Conservation (phyloP, 2,888 invertebrate species). For the Arenicola marina region DNA sequence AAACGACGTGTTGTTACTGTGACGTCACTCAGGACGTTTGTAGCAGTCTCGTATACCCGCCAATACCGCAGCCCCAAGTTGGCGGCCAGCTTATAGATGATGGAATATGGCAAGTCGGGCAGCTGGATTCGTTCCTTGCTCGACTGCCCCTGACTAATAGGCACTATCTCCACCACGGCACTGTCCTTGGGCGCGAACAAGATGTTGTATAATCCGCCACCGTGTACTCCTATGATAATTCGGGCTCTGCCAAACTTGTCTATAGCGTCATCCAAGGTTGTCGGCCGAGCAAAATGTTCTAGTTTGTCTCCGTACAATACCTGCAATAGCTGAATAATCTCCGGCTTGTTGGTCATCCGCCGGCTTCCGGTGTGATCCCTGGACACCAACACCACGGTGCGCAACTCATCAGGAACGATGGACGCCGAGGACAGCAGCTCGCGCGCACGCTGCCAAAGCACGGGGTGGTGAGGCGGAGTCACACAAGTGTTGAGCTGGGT, state of each 20-base stretch:
- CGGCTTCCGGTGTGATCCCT: slow-evolving; percentile 10
- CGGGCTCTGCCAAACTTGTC: slow-evolving; percentile 11
- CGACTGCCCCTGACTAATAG: not conserved
- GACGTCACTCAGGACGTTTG: too few species aligned
- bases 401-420: not conserved
- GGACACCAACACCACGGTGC: not conserved
- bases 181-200: slow-evolving; percentile 8
- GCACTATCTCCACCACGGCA: slow-evolving; percentile 16
- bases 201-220: slow-evolving; percentile 26
- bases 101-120: not conserved
- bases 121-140: not conserved
- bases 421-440: not conserved
- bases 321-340: slow-evolving; percentile 9
- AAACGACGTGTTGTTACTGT: too few species aligned
- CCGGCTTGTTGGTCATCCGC: slow-evolving; percentile 10
- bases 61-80: not conserved
- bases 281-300: slow-evolving; percentile 11
- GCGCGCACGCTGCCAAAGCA: slow-evolving; percentile 16
- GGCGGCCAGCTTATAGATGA: not conserved
- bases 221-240: slow-evolving; percentile 23
- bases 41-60: too few species aligned
- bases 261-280: slow-evolving; percentile 2
- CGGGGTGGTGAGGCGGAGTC: slow-evolving; percentile 20
- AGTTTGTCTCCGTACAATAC: slow-evolving; percentile 6
- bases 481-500: slow-evolving; percentile 13